A percentile compares a stretch with the other conserved stretches of the same genome.
phyloP scores from a whole-genome alignment of 2,797 vertebrate species.

The Coendou prehensilis region DNA sequence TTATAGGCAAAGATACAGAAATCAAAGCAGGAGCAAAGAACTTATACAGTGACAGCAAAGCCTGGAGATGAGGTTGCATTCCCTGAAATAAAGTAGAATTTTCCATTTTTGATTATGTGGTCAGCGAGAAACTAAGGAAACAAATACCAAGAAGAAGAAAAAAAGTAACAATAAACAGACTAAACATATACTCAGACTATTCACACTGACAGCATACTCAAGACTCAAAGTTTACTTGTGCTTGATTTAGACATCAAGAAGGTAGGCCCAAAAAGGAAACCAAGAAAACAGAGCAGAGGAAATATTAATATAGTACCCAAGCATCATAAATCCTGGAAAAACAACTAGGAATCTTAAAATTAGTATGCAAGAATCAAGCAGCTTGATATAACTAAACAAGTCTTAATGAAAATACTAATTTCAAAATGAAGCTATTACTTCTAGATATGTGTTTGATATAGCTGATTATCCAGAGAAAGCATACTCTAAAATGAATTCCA shows the following conservation, averaged over 20 bases:
- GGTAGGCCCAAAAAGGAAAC: neutral
- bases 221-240: constrained; percentile 18
- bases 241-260: constrained; percentile 60
- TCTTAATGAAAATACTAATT: constrained; percentile 51
- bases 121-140: constrained; percentile 2
- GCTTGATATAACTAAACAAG: constrained; percentile 39
- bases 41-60: constrained; percentile 95
- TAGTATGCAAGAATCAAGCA: neutral
- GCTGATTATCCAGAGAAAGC: constrained; percentile 17
- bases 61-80: constrained; percentile 92
- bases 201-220: neutral
- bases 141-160: constrained; percentile 13
- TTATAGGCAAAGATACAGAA: constrained; percentile 91
- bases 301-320: constrained; percentile 42
- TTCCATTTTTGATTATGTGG: constrained; percentile 47
- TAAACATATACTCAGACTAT: constrained; percentile 9
- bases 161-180: constrained; percentile 6
- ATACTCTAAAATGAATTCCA: constrained; percentile 56
- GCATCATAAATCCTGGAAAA: constrained; percentile 49
- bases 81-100: constrained; percentile 90
- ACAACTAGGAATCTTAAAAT: constrained; percentile 24
- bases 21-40: constrained; percentile 94
- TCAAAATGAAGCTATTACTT: constrained; percentile 36
- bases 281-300: constrained; percentile 58
- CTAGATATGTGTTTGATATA: constrained; percentile 20